Evolutionary conservation across 2,888 invertebrate genomes (phyloP).

Genomic region (Cryptocephalus moraei): DNA sequence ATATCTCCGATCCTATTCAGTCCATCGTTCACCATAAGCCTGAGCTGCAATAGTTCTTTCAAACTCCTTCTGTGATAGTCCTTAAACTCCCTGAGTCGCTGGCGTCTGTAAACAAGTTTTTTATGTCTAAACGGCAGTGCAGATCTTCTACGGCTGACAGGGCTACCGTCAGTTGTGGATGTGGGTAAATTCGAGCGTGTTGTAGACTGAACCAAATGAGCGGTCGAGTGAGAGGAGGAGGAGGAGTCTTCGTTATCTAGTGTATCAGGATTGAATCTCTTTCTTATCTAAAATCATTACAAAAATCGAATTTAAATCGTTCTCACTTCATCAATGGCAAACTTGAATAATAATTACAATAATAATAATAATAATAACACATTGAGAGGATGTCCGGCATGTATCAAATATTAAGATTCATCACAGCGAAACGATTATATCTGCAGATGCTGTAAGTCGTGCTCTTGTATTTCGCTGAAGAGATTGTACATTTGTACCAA

Average conservation of each 20-base stretch:
- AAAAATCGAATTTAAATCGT: background rate
- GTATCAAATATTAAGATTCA: no score
- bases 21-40: conserved; percentile 2
- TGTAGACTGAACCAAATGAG: background rate
- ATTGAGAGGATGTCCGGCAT: no score
- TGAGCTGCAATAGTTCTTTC: conserved; percentile 2
- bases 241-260: conserved; percentile 4
- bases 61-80: conserved; percentile 5
- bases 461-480: no score
- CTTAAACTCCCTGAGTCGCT: background rate
- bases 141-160: background rate
- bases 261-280: conserved; percentile 4
- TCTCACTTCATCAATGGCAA: background rate
- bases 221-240: conserved; percentile 6
- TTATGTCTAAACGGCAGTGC: background rate
- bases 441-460: no score
- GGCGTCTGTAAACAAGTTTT: background rate
- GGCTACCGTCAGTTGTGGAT: background rate
- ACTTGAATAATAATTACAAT: no score
- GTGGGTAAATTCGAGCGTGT: conserved; percentile 2
- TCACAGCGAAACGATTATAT: no score
- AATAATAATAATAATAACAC: no score
- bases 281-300: conserved; percentile 4
- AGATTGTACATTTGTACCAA: no score
- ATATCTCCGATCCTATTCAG: conserved; percentile 5